Conservation (phyloP, 2,888 invertebrate species). For the Zygogramma bicolorata region DNA sequence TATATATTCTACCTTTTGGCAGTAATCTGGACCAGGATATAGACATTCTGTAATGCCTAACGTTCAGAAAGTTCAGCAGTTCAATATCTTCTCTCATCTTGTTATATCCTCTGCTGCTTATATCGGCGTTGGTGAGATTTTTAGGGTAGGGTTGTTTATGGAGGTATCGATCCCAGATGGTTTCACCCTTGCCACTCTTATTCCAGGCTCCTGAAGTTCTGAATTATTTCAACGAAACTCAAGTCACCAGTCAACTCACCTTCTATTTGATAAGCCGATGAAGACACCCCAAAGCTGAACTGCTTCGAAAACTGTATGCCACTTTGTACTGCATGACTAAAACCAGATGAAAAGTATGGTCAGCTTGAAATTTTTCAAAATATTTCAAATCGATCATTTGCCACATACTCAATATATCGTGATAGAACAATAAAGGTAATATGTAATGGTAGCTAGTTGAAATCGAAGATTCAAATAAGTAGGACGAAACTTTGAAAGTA, state of each 20-base stretch:
- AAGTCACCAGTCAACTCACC: background rate
- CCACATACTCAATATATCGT: too few relatives aligned
- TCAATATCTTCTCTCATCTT: conserved; percentile 72
- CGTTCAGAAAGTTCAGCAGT: conserved; percentile 70
- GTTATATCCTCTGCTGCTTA: conserved; percentile 77
- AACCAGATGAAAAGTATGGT: too few relatives aligned
- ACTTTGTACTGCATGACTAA: background rate
- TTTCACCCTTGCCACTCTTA: conserved; percentile 70
- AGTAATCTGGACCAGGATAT: conserved; percentile 59
- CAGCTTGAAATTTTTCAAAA: too few relatives aligned
- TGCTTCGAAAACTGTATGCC: background rate
- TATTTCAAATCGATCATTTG: too few relatives aligned
- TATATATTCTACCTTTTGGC: conserved; percentile 69
- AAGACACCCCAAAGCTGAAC: background rate
- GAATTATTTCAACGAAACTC: background rate
- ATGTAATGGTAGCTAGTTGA: too few relatives aligned
- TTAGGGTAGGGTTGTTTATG: conserved; percentile 63
- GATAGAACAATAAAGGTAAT: too few relatives aligned
- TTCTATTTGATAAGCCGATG: background rate
- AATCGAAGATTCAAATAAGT: too few relatives aligned
- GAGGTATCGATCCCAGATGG: conserved; percentile 77
- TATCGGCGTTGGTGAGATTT: conserved; percentile 72
- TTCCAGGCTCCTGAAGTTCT: conserved; percentile 44
- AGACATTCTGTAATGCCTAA: conserved; percentile 58
- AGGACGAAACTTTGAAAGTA: too few relatives aligned